A percentile compares a stretch with the other conserved stretches of the same genome.
Conservation (phyloP, 2,113 vertebrate genomes). For the Elanoides forficatus region DNA sequence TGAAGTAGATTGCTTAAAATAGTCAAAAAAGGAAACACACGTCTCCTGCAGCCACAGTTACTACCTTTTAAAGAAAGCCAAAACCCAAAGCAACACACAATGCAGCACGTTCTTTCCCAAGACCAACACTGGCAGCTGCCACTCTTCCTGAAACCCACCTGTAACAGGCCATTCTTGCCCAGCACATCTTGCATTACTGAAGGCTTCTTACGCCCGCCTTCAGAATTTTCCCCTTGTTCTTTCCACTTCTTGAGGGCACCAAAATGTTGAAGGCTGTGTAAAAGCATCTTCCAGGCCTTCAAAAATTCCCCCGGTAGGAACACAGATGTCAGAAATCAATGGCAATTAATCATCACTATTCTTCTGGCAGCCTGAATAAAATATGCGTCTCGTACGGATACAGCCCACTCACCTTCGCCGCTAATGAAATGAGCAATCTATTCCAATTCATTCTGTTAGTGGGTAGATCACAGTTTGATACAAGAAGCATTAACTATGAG, state of each 20-base stretch:
- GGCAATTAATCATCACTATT: background rate
- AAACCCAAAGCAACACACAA: background rate
- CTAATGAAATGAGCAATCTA: background rate
- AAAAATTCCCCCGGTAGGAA: background rate
- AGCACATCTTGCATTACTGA: background rate
- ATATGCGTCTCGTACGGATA: background rate
- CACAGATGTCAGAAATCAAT: background rate
- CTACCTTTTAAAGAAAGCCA: background rate
- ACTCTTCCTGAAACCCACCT: background rate
- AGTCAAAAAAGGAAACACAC: background rate
- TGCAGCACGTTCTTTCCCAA: background rate
- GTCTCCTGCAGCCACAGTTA: background rate
- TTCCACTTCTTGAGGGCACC: background rate
- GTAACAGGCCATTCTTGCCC: background rate
- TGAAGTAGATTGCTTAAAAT: conserved; percentile 22
- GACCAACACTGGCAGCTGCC: background rate
- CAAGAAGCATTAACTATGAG: background rate
- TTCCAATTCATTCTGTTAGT: background rate
- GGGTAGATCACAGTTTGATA: background rate
- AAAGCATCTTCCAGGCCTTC: background rate
- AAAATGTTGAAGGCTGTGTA: background rate
- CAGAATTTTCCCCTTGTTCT: background rate
- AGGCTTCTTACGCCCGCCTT: background rate
- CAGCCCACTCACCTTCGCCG: background rate
- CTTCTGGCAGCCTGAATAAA: background rate